A percentile compares a stretch with the other conserved stretches of the same genome.
Conservation (phyloP, 2,113 vertebrate species). For the Cavia porcellus region DNA sequence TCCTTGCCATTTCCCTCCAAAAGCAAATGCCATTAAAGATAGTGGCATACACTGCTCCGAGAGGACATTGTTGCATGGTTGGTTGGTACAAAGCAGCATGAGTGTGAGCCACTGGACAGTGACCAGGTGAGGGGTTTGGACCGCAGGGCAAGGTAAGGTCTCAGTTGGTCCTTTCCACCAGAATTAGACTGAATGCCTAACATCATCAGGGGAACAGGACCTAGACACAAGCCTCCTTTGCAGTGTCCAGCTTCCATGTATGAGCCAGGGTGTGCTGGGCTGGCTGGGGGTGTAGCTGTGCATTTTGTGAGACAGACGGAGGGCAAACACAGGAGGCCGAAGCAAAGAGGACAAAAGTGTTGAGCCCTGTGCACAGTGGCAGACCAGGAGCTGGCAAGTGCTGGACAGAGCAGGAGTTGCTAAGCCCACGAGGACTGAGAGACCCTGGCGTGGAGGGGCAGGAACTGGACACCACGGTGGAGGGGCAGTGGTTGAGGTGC, state of each 20-base stretch:
- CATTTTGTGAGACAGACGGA: neutral
- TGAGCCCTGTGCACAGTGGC: neutral
- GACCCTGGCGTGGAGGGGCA: neutral
- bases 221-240: neutral
- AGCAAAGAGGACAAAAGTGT: neutral
- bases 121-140: neutral
- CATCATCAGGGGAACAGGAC: neutral
- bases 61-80: neutral
- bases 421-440: neutral
- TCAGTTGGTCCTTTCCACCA: no score
- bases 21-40: neutral
- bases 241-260: no score
- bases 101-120: neutral
- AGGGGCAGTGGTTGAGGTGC: neutral
- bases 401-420: neutral
- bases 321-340: neutral
- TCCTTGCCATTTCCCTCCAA: neutral
- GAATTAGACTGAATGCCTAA: neutral
- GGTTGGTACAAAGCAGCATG: neutral
- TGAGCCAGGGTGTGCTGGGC: no score
- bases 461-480: neutral
- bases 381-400: neutral
- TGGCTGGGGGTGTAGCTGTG: no score
- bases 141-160: neutral
- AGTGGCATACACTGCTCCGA: neutral